Conservation (phyloP, 2,888 invertebrate genomes). For the Sabellastarte sp. region DNA sequence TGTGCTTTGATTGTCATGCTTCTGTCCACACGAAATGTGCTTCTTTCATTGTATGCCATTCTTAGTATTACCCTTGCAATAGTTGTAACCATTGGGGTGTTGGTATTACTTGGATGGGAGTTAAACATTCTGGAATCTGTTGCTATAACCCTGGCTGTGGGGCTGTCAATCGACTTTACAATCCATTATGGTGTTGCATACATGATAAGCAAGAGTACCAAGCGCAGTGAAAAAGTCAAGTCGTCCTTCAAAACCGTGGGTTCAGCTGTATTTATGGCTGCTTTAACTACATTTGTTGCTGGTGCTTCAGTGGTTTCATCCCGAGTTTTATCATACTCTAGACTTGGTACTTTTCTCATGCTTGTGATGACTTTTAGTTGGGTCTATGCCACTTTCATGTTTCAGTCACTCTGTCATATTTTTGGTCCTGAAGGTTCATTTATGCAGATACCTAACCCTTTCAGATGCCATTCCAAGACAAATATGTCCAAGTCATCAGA, state of each 20-base stretch:
- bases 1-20: conserved; percentile 77
- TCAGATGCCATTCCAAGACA: background rate
- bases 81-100: conserved; percentile 71
- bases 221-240: conserved; percentile 40
- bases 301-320: conserved; percentile 84
- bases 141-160: conserved; percentile 87
- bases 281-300: conserved; percentile 80
- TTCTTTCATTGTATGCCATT: conserved; percentile 80
- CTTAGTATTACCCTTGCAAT: conserved; percentile 80
- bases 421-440: conserved; percentile 67
- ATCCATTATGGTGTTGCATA: conserved; percentile 88
- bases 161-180: conserved; percentile 88
- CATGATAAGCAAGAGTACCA: conserved; percentile 60
- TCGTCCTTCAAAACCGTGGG: conserved; percentile 65
- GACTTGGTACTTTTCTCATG: conserved; percentile 83
- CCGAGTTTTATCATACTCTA: conserved; percentile 81
- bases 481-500: no score
- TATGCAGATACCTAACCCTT: conserved; percentile 15
- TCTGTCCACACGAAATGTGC: conserved; percentile 77
- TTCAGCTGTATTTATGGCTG: conserved; percentile 81
- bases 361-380: conserved; percentile 84
- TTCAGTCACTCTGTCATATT: conserved; percentile 66
- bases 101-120: conserved; percentile 74
- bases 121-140: conserved; percentile 91
- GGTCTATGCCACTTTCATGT: conserved; percentile 61